Base-by-base conservation (phyloP, 2,113 vertebrate species). In the Myocastor coypus region DNA sequence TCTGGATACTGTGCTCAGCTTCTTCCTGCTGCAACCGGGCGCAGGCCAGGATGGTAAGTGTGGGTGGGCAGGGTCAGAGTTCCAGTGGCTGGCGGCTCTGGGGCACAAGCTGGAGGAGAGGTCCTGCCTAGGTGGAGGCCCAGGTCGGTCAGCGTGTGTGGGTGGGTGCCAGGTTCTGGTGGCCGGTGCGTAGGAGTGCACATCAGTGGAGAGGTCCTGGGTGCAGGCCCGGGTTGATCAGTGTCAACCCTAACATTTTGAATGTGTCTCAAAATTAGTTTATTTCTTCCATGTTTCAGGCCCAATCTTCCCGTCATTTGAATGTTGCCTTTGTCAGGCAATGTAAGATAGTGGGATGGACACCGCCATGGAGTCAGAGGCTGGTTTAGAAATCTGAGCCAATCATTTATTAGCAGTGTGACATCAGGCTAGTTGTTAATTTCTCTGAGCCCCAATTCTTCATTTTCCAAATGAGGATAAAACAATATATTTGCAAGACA, bases 231-330 rank as follows among this genome's bases (percentile, higher is more conserved):
- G n/a, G n/a, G n/a, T n/a, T n/a, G n/a, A n/a, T n/a, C n/a, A n/a
- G n/a, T n/a, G 16, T 55, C 13, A 46, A 26, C 66, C 57, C 20
- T 83, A 28, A 40, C 9, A 28, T 52, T 50, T 6, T 14, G 32
- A 73, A 7, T 17, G 57, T 55, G 0, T 88, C 46, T 46, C 46
- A 40, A 34, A 50, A 37, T n/a, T 37, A 66, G 55, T 78, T 77
- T 20, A 9, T 19, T 73, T 71, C 32, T 9, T 26, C 9, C 7
- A 20, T 1, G 0, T 42, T 57, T 30, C 1, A 34, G 46, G 34
- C 1, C 6, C 1, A 9, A n/a, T 24, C 77, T 46, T 17, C 19
- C 69, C 63, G 55, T 66, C 40, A 24, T 2, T 0, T 0, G 2
- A 59, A 66, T 19, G 32, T 66, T 13, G 28, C 69, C 68, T 73